phyloP scores from a whole-genome alignment of 2,888 invertebrate genomes.

The Lasioglossum figueresi region DNA sequence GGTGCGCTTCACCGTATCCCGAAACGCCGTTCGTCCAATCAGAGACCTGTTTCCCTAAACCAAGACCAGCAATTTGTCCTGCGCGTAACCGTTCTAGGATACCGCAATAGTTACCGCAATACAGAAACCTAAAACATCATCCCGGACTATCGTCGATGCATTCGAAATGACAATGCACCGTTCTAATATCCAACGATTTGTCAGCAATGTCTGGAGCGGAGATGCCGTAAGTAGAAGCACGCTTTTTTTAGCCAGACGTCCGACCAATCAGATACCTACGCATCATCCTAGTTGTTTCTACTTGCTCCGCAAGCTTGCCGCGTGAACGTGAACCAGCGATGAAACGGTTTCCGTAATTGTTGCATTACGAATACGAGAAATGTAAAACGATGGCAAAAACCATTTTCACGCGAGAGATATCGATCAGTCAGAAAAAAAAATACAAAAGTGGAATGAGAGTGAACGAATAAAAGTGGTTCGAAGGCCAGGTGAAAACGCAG shows the following conservation, averaged over 20 bases:
- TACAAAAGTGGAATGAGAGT: neutral
- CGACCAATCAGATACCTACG: conserved; percentile 46
- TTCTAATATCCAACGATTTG: neutral
- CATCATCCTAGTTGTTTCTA: conserved; percentile 32
- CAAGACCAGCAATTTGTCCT: neutral
- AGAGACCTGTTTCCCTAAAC: conserved; percentile 27
- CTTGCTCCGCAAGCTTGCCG: conserved; percentile 41
- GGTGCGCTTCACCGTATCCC: no score
- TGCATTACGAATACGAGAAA: neutral
- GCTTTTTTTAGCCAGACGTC: conserved; percentile 54
- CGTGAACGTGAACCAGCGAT: neutral
- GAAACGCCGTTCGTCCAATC: conserved; percentile 17
- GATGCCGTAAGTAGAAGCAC: conserved; percentile 48
- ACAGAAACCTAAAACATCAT: neutral
- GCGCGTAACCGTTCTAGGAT: neutral
- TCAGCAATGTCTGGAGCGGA: neutral
- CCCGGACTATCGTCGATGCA: neutral
- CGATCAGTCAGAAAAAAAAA: no score
- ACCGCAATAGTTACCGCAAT: neutral
- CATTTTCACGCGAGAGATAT: neutral
- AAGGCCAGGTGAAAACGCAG: conserved; percentile 51
- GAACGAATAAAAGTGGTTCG: neutral
- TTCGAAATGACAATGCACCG: neutral
- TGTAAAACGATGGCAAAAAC: neutral
- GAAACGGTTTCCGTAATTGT: neutral